Conservation (phyloP, 2,888 invertebrate genomes). For the Myopa testacea region DNA sequence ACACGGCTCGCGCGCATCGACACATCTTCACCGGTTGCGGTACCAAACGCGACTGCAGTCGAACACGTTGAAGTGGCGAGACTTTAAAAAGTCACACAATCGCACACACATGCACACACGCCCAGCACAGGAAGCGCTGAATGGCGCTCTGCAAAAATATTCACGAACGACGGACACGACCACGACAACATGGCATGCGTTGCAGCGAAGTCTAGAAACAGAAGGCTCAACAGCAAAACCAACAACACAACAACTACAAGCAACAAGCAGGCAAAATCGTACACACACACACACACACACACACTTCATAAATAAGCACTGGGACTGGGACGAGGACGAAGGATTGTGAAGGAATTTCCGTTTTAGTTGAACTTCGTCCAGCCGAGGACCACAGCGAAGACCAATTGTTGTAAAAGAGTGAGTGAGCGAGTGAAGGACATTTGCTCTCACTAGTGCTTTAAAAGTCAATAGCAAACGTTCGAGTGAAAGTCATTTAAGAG, state of each 20-base stretch:
- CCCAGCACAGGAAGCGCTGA: neutral
- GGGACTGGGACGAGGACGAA: constrained; percentile 1
- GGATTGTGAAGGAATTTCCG: neutral
- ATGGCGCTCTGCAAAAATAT: constrained; percentile 6
- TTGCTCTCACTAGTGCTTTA: too few species aligned
- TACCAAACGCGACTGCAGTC: constrained; percentile 68
- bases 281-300: constrained; percentile 34
- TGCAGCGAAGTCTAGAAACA: neutral
- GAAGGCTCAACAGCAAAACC: neutral
- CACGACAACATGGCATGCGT: constrained; percentile 9
- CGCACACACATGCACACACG: constrained; percentile 14
- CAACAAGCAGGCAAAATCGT: constrained; percentile 42
- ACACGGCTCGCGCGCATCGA: constrained; percentile 19
- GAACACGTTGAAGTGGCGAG: constrained; percentile 57
- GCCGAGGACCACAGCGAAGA: neutral
- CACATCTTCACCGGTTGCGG: constrained; percentile 66
- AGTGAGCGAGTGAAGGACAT: neutral
- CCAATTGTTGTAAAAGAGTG: neutral
- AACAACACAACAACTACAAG: constrained; percentile 12
- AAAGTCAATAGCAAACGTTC: too few species aligned
- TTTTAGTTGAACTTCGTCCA: neutral
- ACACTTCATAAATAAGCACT: neutral
- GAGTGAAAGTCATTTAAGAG: too few species aligned
- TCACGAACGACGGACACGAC: constrained; percentile 7
- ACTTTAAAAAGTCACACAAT: neutral